Base-by-base conservation (phyloP, 2,888 invertebrate species). In the Cheilosia vernalis region DNA sequence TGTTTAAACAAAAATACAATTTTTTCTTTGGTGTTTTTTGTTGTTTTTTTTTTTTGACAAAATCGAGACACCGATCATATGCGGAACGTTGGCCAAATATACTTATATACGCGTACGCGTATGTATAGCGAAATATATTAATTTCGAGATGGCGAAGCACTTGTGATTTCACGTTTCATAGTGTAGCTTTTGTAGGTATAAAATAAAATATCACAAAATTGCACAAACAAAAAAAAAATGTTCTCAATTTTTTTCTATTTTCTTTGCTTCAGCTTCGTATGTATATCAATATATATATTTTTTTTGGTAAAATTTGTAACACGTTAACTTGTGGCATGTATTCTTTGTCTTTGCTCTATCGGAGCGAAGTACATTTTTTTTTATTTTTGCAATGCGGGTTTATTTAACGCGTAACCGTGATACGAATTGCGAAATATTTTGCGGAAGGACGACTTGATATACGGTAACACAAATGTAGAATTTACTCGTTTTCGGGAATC, bases 91-190 rank as follows among this genome's bases (percentile, higher is more conserved):
- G 67, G 55, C 49, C 61, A 67, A 72, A 72, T 82, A 66, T 70
- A 77, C 56, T 49, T 70, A 64, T 44, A 61, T 70, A 77, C 69
- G 47, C 63, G 58, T 70, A 69, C 70, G 33, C 56, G 67, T 76
- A 77, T 76, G 55, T 27, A 67, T 30, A 49, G 17, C n/a, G 27
- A 70, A 78, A 66, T 56, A 67, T 73, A 67, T 61, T 64, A 60
- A 80, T 66, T 78, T 72, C 55, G 58, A 78, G 66, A 80, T 80
- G 80, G 80, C 58, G 74, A 61, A 79, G 66, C 73, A 79, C 79
- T 79, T 79, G 63, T 56, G 69, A 77, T 70, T 79, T 66, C 24
- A 53, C 56, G 21, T 70, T 79, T 66, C 33, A 44, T 51, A 24
- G 67, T 74, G 49, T 76, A 67, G 66, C 56, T 77, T 17, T 40